phyloP scores from a whole-genome alignment of 2,888 invertebrate genomes.

The Drosophila prostipennis region DNA sequence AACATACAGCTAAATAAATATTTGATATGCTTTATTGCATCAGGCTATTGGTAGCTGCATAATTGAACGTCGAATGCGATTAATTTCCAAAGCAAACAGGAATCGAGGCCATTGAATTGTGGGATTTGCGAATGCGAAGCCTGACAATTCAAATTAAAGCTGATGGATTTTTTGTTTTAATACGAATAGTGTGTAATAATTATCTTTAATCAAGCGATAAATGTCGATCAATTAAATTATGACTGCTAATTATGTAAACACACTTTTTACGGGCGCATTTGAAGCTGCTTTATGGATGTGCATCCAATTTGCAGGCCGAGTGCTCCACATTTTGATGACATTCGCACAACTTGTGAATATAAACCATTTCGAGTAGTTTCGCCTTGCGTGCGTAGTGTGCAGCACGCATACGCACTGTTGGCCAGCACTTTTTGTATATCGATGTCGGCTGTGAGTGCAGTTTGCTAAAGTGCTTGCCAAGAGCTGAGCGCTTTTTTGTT shows the following conservation, averaged over 20 bases:
- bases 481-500: slow-evolving; percentile 31
- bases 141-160: slow-evolving; percentile 10
- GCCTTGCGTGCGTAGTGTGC: slow-evolving; percentile 6
- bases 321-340: slow-evolving; percentile 38
- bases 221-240: slow-evolving; percentile 44
- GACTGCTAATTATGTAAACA: slow-evolving; percentile 28
- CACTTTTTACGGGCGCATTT: slow-evolving; percentile 1
- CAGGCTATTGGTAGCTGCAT: slow-evolving; percentile 42
- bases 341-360: slow-evolving; percentile 28
- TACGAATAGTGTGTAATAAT: slow-evolving; percentile 12
- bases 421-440: slow-evolving; percentile 43
- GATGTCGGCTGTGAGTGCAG: slow-evolving; percentile 45
- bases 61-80: slow-evolving; percentile 44
- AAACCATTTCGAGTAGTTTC: slow-evolving; percentile 31
- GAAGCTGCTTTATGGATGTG: slow-evolving; percentile 6
- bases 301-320: slow-evolving; percentile 35
- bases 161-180: slow-evolving; percentile 3
- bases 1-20: slow-evolving; percentile 52
- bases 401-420: slow-evolving; percentile 54
- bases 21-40: slow-evolving; percentile 63
- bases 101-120: slow-evolving; percentile 32
- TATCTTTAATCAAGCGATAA: slow-evolving; percentile 39
- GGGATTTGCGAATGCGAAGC: slow-evolving; percentile 1
- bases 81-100: slow-evolving; percentile 38
- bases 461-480: slow-evolving; percentile 42